A percentile compares a stretch with the other conserved stretches of the same genome.
Evolutionary conservation across 1,140 invertebrate species (phyloP).

Genomic region (Saccostrea echinata): DNA sequence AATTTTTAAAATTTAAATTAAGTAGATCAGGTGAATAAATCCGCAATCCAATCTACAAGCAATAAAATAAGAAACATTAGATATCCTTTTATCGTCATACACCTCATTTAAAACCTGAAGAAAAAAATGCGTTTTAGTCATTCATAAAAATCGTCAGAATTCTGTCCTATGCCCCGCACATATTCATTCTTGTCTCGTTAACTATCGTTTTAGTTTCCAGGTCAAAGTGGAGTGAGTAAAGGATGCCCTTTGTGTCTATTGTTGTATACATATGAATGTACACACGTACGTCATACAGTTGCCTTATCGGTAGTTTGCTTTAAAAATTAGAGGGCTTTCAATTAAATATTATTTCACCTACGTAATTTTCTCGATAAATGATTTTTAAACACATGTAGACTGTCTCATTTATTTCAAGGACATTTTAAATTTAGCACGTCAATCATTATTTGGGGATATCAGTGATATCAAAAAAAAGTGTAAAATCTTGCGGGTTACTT

Average conservation of each 20-base stretch:
- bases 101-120: slow-evolving; percentile 16
- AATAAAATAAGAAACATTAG: background rate
- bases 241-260: background rate
- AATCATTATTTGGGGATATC: background rate
- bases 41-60: background rate
- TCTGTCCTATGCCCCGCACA: background rate
- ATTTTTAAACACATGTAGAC: background rate
- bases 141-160: background rate
- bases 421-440: background rate
- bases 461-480: background rate
- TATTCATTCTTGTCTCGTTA: slow-evolving; percentile 30
- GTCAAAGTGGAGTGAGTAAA: slow-evolving; percentile 5
- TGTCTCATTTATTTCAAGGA: background rate
- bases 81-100: background rate
- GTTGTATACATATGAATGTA: slow-evolving; percentile 16
- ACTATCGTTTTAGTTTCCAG: slow-evolving; percentile 28
- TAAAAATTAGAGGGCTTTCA: background rate
- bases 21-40: slow-evolving; percentile 8
- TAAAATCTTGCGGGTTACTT: background rate
- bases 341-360: background rate
- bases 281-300: background rate
- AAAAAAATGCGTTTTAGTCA: slow-evolving; percentile 20
- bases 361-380: background rate
- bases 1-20: slow-evolving; percentile 13
- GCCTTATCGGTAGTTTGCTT: background rate